Evolutionary conservation across 2,113 vertebrate species (phyloP).

Genomic region (Nothoprocta pentlandii): DNA sequence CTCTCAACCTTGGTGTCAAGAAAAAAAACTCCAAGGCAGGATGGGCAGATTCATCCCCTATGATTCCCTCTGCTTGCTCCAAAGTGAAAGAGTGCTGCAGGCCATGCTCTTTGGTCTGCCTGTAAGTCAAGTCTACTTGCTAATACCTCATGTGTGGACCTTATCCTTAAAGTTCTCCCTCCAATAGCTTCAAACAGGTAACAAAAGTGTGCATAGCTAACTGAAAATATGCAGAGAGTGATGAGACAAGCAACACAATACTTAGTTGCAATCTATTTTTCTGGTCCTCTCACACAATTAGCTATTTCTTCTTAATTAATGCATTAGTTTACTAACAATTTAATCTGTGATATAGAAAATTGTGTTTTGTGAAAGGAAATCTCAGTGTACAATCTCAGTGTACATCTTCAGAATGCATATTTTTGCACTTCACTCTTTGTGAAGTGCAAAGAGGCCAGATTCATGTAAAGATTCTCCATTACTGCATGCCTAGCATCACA

Average conservation of each 20-base stretch:
- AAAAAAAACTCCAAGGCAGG: background rate
- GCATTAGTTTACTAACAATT: constrained; percentile 2
- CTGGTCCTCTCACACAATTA: background rate
- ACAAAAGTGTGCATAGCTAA: background rate
- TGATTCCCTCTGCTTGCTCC: background rate
- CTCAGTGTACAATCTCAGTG: background rate
- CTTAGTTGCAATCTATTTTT: background rate
- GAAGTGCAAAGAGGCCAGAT: background rate
- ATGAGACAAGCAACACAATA: background rate
- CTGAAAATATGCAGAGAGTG: background rate
- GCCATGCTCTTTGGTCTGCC: rapidly evolving
- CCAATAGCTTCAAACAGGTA: background rate
- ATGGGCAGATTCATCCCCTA: background rate
- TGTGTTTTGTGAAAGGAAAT: background rate
- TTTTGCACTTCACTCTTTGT: background rate
- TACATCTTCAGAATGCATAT: background rate
- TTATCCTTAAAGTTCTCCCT: background rate
- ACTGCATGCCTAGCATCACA: background rate
- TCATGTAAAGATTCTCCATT: background rate
- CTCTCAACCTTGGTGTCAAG: background rate
- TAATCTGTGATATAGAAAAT: background rate
- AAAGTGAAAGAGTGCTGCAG: background rate
- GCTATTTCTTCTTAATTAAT: background rate
- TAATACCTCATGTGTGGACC: background rate
- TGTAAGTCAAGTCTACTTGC: background rate